Base-by-base conservation (phyloP, 1,140 invertebrate genomes). In the Arion vulgaris region DNA sequence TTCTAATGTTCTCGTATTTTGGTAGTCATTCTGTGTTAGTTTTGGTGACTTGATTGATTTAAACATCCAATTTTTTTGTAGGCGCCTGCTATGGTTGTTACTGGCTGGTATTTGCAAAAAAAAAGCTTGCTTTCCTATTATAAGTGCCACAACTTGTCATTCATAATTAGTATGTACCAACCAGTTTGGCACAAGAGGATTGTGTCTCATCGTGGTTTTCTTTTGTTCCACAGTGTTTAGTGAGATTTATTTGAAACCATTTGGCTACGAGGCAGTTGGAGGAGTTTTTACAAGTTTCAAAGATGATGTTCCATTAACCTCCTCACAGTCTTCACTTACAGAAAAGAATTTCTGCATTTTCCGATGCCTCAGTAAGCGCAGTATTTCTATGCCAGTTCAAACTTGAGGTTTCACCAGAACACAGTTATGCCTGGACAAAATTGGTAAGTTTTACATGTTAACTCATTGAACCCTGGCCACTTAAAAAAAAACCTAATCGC, bases 291-390 rank as follows among this genome's bases (percentile, higher is more conserved):
- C 85, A 74, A 88, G 88, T 17, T 45, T 85, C 26, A 32, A 71
- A 36, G 83, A 86, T 36, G 72, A 73, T 4, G 85, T 86, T 71
- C 49, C 78, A 1, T 79, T 83, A 28, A 83, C 86, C 26, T 77
- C 85, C n/a, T 53, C 78, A 17, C 85, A 87, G 73, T 36, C 45
- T n/a, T 83, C 85, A 17, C 80, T 83, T 26, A 83, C 81, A 62
- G 86, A 89, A 68, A 87, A 88, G 68, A 86, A 86, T 19, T 90
- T 88, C 72, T 86, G 83, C 80, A 84, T 90, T 28, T 87, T 88
- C 41, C 81, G 86, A 38, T 84, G 84, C 57, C 34, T 38, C 34
- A 73, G 75, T 23, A 76, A 80, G 36, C 84, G 74, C 80, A 72
- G 81, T 84, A 4, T 78, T 88, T 41, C 32, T 89, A 13, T 87